phyloP scores from a whole-genome alignment of 2,888 invertebrate species.

The Masnerella sp. region DNA sequence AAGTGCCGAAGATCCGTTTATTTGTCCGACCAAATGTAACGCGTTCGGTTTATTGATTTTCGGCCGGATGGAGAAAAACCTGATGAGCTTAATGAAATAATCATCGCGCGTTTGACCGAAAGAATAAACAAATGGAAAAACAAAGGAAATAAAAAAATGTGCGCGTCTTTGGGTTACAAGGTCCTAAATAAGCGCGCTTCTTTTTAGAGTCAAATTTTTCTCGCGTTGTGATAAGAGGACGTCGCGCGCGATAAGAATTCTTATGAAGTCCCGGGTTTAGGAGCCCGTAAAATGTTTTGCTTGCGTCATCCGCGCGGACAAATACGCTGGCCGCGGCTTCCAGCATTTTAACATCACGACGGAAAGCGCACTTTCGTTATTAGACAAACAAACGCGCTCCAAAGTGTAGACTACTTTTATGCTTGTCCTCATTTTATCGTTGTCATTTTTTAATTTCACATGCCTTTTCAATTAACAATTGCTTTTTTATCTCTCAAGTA shows the following conservation, averaged over 20 bases:
- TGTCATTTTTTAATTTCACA: too few relatives aligned
- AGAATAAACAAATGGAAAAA: conserved; percentile 6
- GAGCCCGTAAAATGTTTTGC: conserved; percentile 43
- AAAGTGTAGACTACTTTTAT: background rate
- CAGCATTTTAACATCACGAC: conserved; percentile 24
- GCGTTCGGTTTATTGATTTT: conserved; percentile 37
- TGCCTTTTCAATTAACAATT: too few relatives aligned
- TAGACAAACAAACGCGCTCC: background rate
- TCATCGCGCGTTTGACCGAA: conserved; percentile 7
- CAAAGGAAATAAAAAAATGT: conserved; percentile 2
- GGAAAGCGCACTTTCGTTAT: conserved; percentile 4
- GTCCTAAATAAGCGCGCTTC: conserved; percentile 26
- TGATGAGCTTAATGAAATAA: conserved; percentile 34
- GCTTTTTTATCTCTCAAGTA: too few relatives aligned
- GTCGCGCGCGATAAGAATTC: conserved; percentile 37
- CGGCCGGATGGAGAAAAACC: conserved; percentile 7
- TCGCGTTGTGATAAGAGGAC: conserved; percentile 30
- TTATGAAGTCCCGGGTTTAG: conserved; percentile 38
- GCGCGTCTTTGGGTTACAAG: conserved; percentile 29
- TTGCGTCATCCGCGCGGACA: conserved; percentile 27
- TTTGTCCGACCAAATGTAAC: conserved; percentile 27
- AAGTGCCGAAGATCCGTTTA: conserved; percentile 25
- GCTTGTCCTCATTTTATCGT: too few relatives aligned
- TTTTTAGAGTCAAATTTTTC: conserved; percentile 46
- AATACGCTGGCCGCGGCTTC: conserved; percentile 20